These are phyloP conservation scores for Drosophila kurseongensis DNA, from an alignment of 1,140 invertebrate genomes.

Conservation along the genomic window DNA sequence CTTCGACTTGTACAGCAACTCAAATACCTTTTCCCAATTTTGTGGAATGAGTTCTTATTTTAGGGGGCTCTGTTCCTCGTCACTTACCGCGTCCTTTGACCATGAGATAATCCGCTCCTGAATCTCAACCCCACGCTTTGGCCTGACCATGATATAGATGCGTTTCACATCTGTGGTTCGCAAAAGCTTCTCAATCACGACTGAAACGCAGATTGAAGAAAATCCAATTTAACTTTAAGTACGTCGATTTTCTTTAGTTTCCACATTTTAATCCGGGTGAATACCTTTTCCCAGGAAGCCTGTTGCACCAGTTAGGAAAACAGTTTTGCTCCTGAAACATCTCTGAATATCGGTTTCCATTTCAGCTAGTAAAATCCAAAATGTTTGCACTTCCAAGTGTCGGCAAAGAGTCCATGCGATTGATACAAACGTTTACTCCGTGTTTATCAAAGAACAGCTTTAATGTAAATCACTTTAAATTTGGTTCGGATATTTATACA, in stretches of 20 bases:
- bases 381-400: not conserved
- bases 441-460: not conserved
- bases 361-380: not conserved
- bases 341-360: conserved; percentile 52
- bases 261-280: not conserved
- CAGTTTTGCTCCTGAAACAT: conserved; percentile 45
- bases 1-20: conserved; percentile 19
- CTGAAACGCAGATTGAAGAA: conserved; percentile 53
- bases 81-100: conserved; percentile 85
- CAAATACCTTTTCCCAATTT: conserved; percentile 33
- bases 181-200: conserved; percentile 92
- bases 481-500: conserved; percentile 17
- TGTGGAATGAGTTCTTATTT: not conserved
- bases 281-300: conserved; percentile 56
- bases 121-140: conserved; percentile 90
- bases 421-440: not conserved
- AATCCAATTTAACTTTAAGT: too few relatives aligned
- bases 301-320: conserved; percentile 49
- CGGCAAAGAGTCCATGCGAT: not conserved
- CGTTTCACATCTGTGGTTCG: conserved; percentile 89
- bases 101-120: conserved; percentile 88
- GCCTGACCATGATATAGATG: conserved; percentile 90
- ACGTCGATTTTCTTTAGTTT: too few relatives aligned
- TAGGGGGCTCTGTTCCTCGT: not conserved
- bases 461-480: not conserved